These are phyloP conservation scores for Hemiprocne comata DNA, from an alignment of 2,113 vertebrate species.

Conservation along the genomic window DNA sequence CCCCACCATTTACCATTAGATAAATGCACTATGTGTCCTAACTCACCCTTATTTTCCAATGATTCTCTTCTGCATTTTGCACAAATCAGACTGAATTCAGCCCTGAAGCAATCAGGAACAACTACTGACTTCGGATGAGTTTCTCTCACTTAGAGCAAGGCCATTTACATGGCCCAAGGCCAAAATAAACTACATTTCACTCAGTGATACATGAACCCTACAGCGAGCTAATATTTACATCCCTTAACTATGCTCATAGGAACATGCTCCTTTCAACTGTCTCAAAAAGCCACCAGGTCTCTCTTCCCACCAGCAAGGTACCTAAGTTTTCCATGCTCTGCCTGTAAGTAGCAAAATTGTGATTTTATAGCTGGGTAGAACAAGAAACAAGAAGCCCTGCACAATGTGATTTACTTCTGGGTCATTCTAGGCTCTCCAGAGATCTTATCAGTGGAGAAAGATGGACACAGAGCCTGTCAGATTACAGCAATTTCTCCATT, in stretches of 20 bases:
- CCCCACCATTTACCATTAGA: neutral
- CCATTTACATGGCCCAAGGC: neutral
- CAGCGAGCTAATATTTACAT: slow-evolving; percentile 24
- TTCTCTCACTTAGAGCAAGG: neutral
- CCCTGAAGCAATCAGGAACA: neutral
- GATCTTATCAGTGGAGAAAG: neutral
- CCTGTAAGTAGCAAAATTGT: neutral
- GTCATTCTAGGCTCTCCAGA: neutral
- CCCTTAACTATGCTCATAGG: slow-evolving; percentile 22
- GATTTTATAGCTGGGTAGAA: neutral
- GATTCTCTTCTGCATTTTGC: neutral
- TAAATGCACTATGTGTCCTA: neutral
- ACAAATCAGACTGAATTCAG: neutral
- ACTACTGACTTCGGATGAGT: slow-evolving; percentile 9
- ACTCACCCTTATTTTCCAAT: neutral
- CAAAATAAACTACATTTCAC: slow-evolving; percentile 46
- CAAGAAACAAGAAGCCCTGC: neutral
- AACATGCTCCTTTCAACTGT: neutral
- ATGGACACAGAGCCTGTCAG: neutral
- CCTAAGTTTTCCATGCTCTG: neutral
- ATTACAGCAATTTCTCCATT: slow-evolving; percentile 1
- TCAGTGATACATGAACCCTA: slow-evolving; percentile 4
- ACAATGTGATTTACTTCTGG: neutral
- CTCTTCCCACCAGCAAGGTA: neutral
- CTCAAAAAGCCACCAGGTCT: neutral